phyloP scores from a whole-genome alignment of 2,113 vertebrate genomes.

The Podarcis muralis region DNA sequence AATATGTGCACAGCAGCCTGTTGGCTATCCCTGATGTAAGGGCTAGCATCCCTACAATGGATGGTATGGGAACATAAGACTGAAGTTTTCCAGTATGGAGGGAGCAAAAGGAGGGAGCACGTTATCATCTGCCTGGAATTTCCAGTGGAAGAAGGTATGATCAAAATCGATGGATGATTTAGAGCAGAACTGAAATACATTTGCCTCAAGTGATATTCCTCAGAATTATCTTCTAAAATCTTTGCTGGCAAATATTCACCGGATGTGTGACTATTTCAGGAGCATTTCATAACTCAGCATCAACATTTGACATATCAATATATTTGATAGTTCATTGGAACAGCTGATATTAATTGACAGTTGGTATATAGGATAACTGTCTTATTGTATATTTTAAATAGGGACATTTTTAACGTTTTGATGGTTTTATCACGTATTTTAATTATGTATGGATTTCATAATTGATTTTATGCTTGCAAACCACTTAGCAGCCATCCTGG shows the following conservation, averaged over 20 bases:
- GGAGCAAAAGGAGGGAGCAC: not conserved
- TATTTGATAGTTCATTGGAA: not conserved
- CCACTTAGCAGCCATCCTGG: too few species aligned
- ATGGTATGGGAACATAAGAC: not conserved
- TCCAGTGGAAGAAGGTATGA: too few species aligned
- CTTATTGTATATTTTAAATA: not conserved
- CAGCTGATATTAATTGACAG: too few species aligned
- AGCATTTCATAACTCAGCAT: not conserved
- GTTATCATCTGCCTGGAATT: not conserved
- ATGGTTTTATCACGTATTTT: too few species aligned
- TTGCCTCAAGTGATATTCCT: not conserved
- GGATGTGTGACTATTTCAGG: not conserved
- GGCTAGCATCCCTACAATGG: not conserved
- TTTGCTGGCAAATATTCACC: not conserved
- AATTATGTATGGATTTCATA: too few species aligned
- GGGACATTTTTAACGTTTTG: not conserved
- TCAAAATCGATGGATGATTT: not conserved
- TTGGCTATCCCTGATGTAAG: not conserved
- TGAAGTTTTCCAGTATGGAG: too few species aligned
- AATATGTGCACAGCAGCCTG: too few species aligned
- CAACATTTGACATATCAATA: not conserved
- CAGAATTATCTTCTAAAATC: not conserved
- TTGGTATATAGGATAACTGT: not conserved
- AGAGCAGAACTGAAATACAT: not conserved
- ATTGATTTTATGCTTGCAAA: too few species aligned